phyloP scores from a whole-genome alignment of 2,113 vertebrate genomes.

The Solea senegalensis region DNA sequence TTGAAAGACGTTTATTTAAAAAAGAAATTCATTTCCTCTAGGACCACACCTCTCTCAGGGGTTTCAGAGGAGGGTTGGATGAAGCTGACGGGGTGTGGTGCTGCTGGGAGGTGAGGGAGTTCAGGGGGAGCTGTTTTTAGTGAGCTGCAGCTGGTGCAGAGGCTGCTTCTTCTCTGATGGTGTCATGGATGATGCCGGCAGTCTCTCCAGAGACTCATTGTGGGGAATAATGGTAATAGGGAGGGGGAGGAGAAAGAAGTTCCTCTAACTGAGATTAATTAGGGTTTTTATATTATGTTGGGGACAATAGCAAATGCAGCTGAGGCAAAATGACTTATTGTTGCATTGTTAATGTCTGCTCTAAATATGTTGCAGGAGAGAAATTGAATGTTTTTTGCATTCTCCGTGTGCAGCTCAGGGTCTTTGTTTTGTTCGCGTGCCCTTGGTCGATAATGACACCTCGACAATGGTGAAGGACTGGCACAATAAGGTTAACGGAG shows the following conservation, averaged over 20 bases:
- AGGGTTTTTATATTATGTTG: conserved; percentile 71
- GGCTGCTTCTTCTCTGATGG: conserved; percentile 46
- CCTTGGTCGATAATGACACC: conserved; percentile 54
- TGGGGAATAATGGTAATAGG: conserved; percentile 69
- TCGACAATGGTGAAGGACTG: conserved; percentile 40
- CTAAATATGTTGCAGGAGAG: conserved; percentile 63
- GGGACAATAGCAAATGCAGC: conserved; percentile 68
- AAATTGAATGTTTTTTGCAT: conserved; percentile 52
- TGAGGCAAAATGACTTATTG: conserved; percentile 67
- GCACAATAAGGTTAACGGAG: conserved; percentile 12
- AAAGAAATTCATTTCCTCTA: not conserved
- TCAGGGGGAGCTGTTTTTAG: conserved; percentile 57
- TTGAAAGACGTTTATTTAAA: not conserved
- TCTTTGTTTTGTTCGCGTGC: conserved; percentile 55
- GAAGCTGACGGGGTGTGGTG: conserved; percentile 3
- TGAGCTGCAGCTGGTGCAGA: conserved; percentile 63
- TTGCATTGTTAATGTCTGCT: conserved; percentile 60
- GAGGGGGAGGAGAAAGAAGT: conserved; percentile 59
- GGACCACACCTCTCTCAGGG: not conserved
- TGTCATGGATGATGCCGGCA: conserved; percentile 63
- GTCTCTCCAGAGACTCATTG: conserved; percentile 66
- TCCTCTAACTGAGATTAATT: conserved; percentile 78
- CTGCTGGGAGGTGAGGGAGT: conserved; percentile 11
- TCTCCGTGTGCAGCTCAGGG: conserved; percentile 28
- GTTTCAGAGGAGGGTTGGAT: conserved; percentile 6